These are phyloP conservation scores for Decapterus maruadsi DNA, from an alignment of 2,797 vertebrate species.

Conservation along the genomic window DNA sequence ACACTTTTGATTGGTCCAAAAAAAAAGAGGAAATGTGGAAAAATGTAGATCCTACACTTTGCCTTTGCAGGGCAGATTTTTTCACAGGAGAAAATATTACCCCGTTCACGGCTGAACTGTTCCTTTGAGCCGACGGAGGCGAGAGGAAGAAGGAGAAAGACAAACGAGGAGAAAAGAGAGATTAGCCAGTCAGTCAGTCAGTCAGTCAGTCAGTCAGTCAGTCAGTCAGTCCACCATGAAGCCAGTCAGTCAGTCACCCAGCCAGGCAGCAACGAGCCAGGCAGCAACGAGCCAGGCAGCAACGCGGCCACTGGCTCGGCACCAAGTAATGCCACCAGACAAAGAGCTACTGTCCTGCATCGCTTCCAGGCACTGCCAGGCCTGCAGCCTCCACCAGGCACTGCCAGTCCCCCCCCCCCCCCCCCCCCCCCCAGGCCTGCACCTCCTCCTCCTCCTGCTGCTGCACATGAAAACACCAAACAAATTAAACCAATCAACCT, in stretches of 20 bases:
- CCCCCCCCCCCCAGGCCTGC: conserved; percentile 46
- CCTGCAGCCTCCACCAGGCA: conserved; percentile 83
- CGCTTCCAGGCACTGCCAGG: conserved; percentile 84
- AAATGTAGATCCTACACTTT: too few species aligned
- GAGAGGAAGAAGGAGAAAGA: conserved; percentile 36
- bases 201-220: conserved; percentile 57
- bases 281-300: too few species aligned
- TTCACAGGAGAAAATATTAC: conserved; percentile 35
- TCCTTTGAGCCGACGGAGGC: conserved; percentile 45
- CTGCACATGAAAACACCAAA: conserved; percentile 42
- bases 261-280: too few species aligned
- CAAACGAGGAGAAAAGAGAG: conserved; percentile 68
- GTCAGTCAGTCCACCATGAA: conserved; percentile 53
- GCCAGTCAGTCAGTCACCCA: conserved; percentile 42
- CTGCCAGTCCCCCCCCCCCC: conserved; percentile 74
- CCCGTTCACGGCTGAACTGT: conserved; percentile 47
- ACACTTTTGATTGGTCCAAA: too few species aligned
- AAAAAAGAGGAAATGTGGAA: too few species aligned
- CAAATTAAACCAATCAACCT: conserved; percentile 52
- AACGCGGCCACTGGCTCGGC: conserved; percentile 81
- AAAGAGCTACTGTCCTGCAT: conserved; percentile 89
- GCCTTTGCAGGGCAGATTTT: too few species aligned
- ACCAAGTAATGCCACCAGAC: conserved; percentile 85
- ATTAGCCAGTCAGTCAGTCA: conserved; percentile 59
- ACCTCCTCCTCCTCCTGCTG: conserved; percentile 44